A percentile compares a stretch with the other conserved stretches of the same genome.
Evolutionary conservation across 1,140 invertebrate species (phyloP).

Genomic region (Drosophila melanica): DNA sequence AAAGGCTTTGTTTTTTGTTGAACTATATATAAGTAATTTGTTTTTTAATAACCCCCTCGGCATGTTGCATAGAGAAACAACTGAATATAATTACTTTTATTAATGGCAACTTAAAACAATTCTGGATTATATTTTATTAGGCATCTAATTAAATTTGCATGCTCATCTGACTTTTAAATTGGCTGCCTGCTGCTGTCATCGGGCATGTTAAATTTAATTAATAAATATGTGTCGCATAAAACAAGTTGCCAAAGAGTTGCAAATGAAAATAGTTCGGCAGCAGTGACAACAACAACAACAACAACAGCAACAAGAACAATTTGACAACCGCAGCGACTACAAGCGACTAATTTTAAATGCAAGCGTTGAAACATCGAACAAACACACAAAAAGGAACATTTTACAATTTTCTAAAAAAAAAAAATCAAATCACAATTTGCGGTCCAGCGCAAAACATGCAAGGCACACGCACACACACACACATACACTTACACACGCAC

Average conservation of each 20-base stretch:
- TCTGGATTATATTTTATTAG: slow-evolving; percentile 18
- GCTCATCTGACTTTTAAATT: slow-evolving; percentile 40
- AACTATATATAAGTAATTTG: background rate
- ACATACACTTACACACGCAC: slow-evolving; percentile 17
- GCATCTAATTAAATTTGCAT: slow-evolving; percentile 48
- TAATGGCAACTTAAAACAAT: slow-evolving; percentile 4
- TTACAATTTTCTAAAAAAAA: slow-evolving; percentile 51
- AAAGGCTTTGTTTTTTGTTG: no score
- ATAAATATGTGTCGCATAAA: slow-evolving; percentile 43
- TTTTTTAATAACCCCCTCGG: background rate
- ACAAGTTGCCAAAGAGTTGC: slow-evolving; percentile 58
- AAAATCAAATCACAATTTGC: slow-evolving; percentile 76
- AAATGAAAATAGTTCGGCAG: slow-evolving; percentile 48
- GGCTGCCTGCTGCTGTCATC: slow-evolving; percentile 32
- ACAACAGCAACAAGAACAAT: slow-evolving; percentile 42
- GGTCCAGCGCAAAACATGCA: slow-evolving; percentile 59
- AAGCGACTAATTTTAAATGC: slow-evolving; percentile 77
- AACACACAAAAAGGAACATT: slow-evolving; percentile 54
- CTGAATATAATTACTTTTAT: slow-evolving; percentile 4
- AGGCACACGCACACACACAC: slow-evolving; percentile 32
- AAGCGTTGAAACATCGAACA: slow-evolving; percentile 37
- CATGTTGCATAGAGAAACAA: background rate
- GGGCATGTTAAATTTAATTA: slow-evolving; percentile 58
- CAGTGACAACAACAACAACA: slow-evolving; percentile 32
- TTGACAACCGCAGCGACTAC: slow-evolving; percentile 69